phyloP scores from a whole-genome alignment of 2,113 vertebrate species.

The Vireo altiloquus region DNA sequence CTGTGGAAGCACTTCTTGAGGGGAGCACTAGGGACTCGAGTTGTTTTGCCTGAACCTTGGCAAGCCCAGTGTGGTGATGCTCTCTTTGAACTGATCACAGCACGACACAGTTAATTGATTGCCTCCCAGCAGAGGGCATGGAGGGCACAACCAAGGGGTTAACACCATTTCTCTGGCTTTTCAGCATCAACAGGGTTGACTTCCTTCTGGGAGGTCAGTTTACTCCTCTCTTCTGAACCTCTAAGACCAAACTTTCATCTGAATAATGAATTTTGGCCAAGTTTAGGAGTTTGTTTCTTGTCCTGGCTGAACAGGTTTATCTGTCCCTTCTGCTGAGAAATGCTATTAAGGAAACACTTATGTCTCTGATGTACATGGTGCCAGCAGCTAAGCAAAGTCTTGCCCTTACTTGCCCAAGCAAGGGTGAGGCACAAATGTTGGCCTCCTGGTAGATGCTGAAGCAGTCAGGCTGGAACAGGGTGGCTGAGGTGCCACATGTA shows the following conservation, averaged over 20 bases:
- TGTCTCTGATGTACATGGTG: neutral
- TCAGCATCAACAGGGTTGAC: neutral
- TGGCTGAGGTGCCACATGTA: neutral
- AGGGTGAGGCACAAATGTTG: neutral
- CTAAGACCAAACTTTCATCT: neutral
- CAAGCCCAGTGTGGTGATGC: neutral
- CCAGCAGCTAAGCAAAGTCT: neutral
- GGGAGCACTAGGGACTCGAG: neutral
- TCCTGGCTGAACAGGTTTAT: slow-evolving; percentile 30
- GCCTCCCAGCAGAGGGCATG: neutral
- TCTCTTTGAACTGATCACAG: neutral
- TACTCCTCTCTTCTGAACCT: neutral
- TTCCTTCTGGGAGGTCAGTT: neutral
- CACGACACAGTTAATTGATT: neutral
- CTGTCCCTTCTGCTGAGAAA: neutral
- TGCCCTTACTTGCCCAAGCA: slow-evolving; percentile 2
- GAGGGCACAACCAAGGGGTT: neutral
- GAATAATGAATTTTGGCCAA: neutral
- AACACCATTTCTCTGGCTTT: neutral
- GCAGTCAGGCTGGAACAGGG: neutral
- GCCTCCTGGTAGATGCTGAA: neutral
- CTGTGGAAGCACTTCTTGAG: neutral
- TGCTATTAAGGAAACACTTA: neutral
- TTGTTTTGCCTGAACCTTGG: neutral
- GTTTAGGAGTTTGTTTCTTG: neutral